A percentile compares a stretch with the other conserved stretches of the same genome.
Evolutionary conservation across 2,797 vertebrate genomes (phyloP).

Genomic region (Muraenolepis orangiensis): DNA sequence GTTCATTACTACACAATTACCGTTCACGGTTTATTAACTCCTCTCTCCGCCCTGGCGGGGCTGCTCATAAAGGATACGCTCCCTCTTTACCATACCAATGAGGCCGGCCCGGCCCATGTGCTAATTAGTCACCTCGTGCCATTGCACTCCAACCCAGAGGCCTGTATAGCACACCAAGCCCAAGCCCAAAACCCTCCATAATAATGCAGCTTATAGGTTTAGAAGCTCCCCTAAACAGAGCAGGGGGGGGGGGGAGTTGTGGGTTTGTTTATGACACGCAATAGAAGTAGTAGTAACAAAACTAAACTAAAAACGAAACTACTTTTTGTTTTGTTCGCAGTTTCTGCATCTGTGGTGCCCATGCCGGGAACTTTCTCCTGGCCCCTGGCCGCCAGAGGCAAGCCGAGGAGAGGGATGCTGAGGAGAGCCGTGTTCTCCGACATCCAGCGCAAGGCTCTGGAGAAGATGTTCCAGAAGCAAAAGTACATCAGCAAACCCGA

Average conservation of each 20-base stretch:
- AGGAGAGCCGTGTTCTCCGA: conserved; percentile 95
- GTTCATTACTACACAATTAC: conserved; percentile 99
- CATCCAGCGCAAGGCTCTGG: conserved; percentile 92
- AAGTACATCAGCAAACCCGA: conserved; percentile 99
- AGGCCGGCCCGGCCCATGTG: conserved; percentile 84
- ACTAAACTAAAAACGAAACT: neutral
- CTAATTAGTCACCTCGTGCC: conserved; percentile 96
- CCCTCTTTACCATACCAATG: conserved; percentile 92
- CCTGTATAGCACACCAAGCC: conserved; percentile 57
- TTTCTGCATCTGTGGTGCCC: conserved; percentile 85
- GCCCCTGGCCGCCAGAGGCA: conserved; percentile 88
- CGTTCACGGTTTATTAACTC: conserved; percentile 99
- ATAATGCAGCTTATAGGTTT: neutral
- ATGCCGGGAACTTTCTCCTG: conserved; percentile 96
- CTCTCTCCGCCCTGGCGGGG: conserved; percentile 86
- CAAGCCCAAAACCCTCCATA: too few relatives aligned
- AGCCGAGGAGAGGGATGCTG: conserved; percentile 93
- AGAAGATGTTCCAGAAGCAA: conserved; percentile 99
- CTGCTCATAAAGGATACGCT: conserved; percentile 80
- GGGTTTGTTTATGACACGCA: neutral
- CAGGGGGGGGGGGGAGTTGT: neutral
- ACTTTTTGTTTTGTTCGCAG: conserved; percentile 53
- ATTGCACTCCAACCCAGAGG: conserved; percentile 79
- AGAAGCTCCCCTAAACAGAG: too few relatives aligned
- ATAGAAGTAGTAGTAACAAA: neutral